Evolutionary conservation across 2,888 invertebrate species (phyloP).

Genomic region (Meteorus colon): DNA sequence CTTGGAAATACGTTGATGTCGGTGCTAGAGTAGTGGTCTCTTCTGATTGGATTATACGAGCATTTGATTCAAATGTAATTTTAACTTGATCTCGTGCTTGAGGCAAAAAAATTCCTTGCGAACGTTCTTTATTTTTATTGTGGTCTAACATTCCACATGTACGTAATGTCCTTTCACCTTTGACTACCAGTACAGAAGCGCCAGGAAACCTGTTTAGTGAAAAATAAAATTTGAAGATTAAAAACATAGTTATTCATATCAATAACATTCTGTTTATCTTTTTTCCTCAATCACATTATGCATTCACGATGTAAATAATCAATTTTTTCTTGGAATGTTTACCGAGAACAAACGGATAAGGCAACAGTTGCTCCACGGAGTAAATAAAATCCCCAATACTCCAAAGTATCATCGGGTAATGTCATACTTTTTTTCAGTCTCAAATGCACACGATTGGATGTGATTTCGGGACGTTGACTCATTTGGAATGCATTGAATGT

Average conservation of each 20-base stretch:
- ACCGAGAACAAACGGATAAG: slow-evolving; percentile 86
- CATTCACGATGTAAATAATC: not conserved
- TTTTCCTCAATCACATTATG: not conserved
- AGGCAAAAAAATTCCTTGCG: slow-evolving; percentile 70
- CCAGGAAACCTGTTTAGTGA: slow-evolving; percentile 76
- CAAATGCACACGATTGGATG: slow-evolving; percentile 82
- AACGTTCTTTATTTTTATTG: slow-evolving; percentile 79
- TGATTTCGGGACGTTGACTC: slow-evolving; percentile 81
- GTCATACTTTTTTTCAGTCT: slow-evolving; percentile 87
- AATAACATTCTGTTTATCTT: slow-evolving; percentile 10
- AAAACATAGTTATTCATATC: slow-evolving; percentile 35
- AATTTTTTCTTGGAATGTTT: slow-evolving; percentile 54
- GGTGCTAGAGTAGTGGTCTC: slow-evolving; percentile 51
- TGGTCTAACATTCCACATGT: slow-evolving; percentile 86
- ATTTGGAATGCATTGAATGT: slow-evolving; percentile 84
- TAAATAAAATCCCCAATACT: slow-evolving; percentile 92
- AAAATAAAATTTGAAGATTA: not conserved
- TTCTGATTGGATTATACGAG: slow-evolving; percentile 71
- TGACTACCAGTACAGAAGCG: slow-evolving; percentile 86
- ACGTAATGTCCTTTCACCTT: slow-evolving; percentile 84
- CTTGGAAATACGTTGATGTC: slow-evolving; percentile 13
- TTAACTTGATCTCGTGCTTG: slow-evolving; percentile 78
- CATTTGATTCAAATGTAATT: slow-evolving; percentile 78
- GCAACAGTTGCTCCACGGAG: slow-evolving; percentile 85
- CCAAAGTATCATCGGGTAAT: slow-evolving; percentile 88